Percentiles rank a stretch among this genome's conserved stretches.
Conservation (phyloP, 2,113 vertebrate species). For the Sorex fumeus region DNA sequence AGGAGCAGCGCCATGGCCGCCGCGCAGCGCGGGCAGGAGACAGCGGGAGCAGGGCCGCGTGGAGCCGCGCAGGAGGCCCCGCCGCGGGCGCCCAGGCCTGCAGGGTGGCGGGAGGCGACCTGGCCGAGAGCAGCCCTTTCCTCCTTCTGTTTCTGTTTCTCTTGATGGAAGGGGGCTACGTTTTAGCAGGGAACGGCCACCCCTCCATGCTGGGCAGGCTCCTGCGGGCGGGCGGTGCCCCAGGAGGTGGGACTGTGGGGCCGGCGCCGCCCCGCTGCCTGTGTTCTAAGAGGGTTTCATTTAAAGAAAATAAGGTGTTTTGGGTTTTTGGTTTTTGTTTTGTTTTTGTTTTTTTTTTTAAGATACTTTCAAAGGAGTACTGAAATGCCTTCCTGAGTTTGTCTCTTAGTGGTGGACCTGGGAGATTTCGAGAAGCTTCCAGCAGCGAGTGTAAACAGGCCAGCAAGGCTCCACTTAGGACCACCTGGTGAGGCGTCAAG, state of each 20-base stretch:
- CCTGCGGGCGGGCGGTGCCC: slow-evolving; percentile 46
- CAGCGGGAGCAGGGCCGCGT: slow-evolving; percentile 86
- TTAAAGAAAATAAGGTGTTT: slow-evolving; percentile 84
- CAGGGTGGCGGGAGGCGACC: slow-evolving; percentile 90
- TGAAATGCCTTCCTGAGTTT: slow-evolving; percentile 89
- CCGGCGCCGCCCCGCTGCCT: slow-evolving; percentile 85
- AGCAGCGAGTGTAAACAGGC: slow-evolving; percentile 65
- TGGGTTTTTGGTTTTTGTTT: slow-evolving; percentile 58
- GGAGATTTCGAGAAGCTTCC: slow-evolving; percentile 86
- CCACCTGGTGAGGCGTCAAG: slow-evolving; percentile 86
- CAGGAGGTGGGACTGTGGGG: no score
- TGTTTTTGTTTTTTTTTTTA: slow-evolving; percentile 76
- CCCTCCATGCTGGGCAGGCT: slow-evolving; percentile 82
- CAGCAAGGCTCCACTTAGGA: slow-evolving; percentile 86
- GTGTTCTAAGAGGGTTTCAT: slow-evolving; percentile 88
- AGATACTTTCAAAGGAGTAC: slow-evolving; percentile 88
- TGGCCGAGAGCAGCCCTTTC: slow-evolving; percentile 92
- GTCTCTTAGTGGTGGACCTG: slow-evolving; percentile 91
- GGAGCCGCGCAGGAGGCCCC: slow-evolving; percentile 80
- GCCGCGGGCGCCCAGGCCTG: slow-evolving; percentile 90
- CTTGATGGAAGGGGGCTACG: slow-evolving; percentile 83
- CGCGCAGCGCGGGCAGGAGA: slow-evolving; percentile 73
- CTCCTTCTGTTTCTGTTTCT: slow-evolving; percentile 81
- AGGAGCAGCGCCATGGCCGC: no score
- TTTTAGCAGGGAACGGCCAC: slow-evolving; percentile 83